Percentiles rank a stretch among this genome's conserved stretches.
phyloP scores from a whole-genome alignment of 2,797 vertebrate species.

The Ceyx erithaca region DNA sequence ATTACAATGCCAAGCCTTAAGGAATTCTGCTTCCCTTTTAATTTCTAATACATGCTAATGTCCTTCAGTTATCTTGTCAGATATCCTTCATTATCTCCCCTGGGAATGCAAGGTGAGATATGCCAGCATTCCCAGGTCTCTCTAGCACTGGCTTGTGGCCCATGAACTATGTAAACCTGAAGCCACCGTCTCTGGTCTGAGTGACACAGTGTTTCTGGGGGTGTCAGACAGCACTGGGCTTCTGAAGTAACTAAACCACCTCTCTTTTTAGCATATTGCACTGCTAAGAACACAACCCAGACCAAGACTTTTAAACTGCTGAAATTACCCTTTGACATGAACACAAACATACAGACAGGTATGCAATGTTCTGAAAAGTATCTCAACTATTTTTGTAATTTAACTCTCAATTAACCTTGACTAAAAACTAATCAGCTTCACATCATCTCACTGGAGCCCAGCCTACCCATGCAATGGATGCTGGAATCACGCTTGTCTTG shows the following conservation, averaged over 20 bases:
- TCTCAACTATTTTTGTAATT: not conserved
- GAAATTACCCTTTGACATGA: not conserved
- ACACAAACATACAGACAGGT: not conserved
- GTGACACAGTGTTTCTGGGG: not conserved
- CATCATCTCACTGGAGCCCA: not conserved
- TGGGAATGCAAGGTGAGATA: not conserved
- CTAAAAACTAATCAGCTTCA: constrained; percentile 6
- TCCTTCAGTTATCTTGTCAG: not conserved
- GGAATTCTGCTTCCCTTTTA: not conserved
- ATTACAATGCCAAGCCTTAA: not conserved
- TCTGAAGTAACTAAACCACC: not conserved
- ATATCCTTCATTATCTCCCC: not conserved
- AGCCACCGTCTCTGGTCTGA: not conserved
- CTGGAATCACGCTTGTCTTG: not conserved
- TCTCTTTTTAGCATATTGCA: not conserved
- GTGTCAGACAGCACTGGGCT: not conserved
- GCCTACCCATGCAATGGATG: not conserved
- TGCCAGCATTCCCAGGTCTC: not conserved
- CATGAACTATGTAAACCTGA: not conserved
- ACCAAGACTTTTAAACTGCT: not conserved
- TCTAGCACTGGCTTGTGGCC: not conserved
- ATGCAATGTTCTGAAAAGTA: not conserved
- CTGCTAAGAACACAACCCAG: not conserved
- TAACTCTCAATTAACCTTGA: constrained; percentile 18
- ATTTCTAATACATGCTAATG: constrained; percentile 20